phyloP scores from a whole-genome alignment of 2,797 vertebrate genomes.

The Brachyrhaphis roseni region DNA sequence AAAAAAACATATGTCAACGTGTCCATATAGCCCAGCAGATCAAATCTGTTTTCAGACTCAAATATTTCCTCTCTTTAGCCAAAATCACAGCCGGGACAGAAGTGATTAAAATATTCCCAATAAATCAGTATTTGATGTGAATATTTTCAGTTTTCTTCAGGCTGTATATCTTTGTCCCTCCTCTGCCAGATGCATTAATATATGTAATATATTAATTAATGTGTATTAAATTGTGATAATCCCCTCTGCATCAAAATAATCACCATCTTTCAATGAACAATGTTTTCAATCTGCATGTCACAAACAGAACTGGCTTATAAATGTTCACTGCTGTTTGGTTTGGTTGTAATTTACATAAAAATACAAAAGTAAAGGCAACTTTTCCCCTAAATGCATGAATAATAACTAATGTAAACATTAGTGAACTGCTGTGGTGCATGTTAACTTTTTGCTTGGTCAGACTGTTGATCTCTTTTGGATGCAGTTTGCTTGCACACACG shows the following conservation, averaged over 20 bases:
- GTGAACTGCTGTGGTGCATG: background rate
- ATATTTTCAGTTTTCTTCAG: background rate
- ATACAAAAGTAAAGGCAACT: background rate
- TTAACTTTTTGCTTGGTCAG: background rate
- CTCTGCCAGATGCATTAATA: background rate
- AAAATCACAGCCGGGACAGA: background rate
- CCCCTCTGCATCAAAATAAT: background rate
- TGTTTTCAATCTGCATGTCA: background rate
- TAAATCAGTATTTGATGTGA: background rate
- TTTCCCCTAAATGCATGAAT: background rate
- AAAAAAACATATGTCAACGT: background rate
- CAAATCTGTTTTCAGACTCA: background rate
- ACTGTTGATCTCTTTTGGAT: background rate
- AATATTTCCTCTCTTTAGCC: background rate
- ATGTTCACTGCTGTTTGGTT: background rate
- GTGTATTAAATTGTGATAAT: no score
- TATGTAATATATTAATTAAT: no score
- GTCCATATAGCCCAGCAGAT: background rate
- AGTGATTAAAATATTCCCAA: background rate
- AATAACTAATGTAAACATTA: background rate
- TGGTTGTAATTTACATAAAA: background rate
- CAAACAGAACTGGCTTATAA: background rate
- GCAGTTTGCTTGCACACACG: background rate
- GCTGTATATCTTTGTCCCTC: background rate
- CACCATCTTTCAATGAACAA: background rate